Base-by-base conservation (phyloP, 1,140 invertebrate species). In the Zophobas morio region DNA sequence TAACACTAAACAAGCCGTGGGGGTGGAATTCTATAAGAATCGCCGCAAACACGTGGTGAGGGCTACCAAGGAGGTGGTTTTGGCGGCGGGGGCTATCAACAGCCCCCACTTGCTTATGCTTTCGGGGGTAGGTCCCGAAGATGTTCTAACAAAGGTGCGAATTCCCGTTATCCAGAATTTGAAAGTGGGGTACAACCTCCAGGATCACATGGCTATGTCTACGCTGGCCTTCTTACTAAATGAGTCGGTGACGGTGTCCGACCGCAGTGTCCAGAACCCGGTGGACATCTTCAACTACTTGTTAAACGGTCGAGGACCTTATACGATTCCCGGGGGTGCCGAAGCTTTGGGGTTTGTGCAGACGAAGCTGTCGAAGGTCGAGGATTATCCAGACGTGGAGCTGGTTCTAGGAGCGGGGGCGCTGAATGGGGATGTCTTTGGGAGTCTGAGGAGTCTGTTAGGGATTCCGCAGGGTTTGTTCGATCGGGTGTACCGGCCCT, bases 21-120 rank as follows among this genome's bases (percentile, higher is more conserved):
- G 92, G 0, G 92, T 96, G 0, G 89, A 94, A 79, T 94, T 93
- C 0, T 94, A 93, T 4, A 90, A 93, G 75, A 90, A 95, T 56
- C 91, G 90, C 72, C 89, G 90, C 84, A 87, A 92, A 0, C 90
- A 92, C 78, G 89, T 91, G n/a, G 91, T 96, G 1, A 85, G 90
- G 37, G 94, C 94, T 0, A 90, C 87, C 6, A 96, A 94, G 83
- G 97, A 99, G 86, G 92, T 98, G 0, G 94, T 98, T 70, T 81
- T 98, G 6, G 95, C 94, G 2, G 95, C 92, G 0, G 98, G 98
- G 0, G 89, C 96, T 0, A 90, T 99, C 0, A 96, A 97, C 84
- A 96, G 95, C 0, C 94, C 97, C 0, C 97, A 99, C 81, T 81
- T 99, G 0, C 85, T 99, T 1, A 96, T 98, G 95, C 85, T 98